phyloP scores from a whole-genome alignment of 92 coral and sea anemone species.

The Palythoa grandis region DNA sequence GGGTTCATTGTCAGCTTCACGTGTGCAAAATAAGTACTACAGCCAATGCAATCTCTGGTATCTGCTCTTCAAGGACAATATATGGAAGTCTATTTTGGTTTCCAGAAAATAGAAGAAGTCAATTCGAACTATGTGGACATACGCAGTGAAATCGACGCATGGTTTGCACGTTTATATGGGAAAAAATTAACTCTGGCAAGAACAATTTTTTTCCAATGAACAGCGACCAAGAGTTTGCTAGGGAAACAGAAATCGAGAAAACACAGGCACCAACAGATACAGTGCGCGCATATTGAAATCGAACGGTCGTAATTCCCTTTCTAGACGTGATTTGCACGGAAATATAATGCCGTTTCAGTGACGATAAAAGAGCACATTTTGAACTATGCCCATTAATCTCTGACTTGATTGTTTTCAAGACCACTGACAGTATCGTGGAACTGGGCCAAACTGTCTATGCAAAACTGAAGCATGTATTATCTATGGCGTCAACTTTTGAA shows the following conservation, averaged over 20 bases:
- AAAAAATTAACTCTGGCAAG: neutral
- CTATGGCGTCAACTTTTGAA: too few species aligned
- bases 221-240: constrained; percentile 18
- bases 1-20: constrained; percentile 39
- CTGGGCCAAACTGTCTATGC: too few species aligned
- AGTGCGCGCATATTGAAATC: constrained; percentile 42
- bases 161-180: neutral
- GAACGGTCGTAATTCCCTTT: constrained; percentile 39
- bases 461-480: too few species aligned
- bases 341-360: constrained; percentile 47
- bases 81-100: constrained; percentile 24
- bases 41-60: constrained; percentile 32
- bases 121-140: constrained; percentile 2
- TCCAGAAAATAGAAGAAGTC: constrained; percentile 30
- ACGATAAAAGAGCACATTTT: too few species aligned
- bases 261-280: constrained; percentile 41
- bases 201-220: neutral
- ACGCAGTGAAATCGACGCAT: neutral
- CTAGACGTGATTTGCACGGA: constrained; percentile 45
- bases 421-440: neutral
- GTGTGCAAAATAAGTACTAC: neutral
- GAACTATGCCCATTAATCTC: too few species aligned
- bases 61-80: constrained; percentile 20
- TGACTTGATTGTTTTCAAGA: constrained; percentile 22
- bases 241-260: constrained; percentile 35